These are phyloP conservation scores for Zaprionus davidi DNA, from an alignment of 1,140 invertebrate genomes.

Conservation along the genomic window DNA sequence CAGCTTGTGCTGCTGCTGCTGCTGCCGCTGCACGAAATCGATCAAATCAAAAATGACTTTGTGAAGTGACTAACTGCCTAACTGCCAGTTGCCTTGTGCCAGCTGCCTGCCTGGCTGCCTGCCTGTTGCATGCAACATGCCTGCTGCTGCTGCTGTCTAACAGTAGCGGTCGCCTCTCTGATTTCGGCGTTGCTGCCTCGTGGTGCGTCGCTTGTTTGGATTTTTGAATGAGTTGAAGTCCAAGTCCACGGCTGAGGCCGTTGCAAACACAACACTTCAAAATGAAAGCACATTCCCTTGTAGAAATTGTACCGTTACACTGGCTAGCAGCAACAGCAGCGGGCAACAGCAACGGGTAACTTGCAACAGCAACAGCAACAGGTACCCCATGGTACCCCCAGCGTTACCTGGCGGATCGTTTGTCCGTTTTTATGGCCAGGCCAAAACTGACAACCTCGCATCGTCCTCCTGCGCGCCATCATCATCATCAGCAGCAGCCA, in stretches of 20 bases:
- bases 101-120: constrained; percentile 49
- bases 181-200: constrained; percentile 11
- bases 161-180: constrained; percentile 55
- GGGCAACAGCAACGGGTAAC: neutral
- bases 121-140: constrained; percentile 62
- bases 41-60: constrained; percentile 83
- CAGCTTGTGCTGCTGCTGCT: constrained; percentile 34
- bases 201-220: constrained; percentile 31
- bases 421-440: constrained; percentile 58
- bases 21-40: constrained; percentile 75
- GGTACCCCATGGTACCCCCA: constrained; percentile 28
- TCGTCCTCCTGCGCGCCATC: constrained; percentile 28
- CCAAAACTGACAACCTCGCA: constrained; percentile 25
- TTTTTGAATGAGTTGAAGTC: constrained; percentile 53
- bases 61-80: constrained; percentile 81
- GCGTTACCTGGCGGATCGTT: constrained; percentile 58
- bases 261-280: constrained; percentile 78
- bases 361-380: neutral
- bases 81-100: constrained; percentile 68
- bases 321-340: constrained; percentile 20
- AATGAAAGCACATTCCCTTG: constrained; percentile 83
- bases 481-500: constrained; percentile 28
- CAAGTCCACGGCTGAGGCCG: constrained; percentile 49
- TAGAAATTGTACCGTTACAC: constrained; percentile 80
- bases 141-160: constrained; percentile 59